Evolutionary conservation across 2,113 vertebrate species (phyloP).

Genomic region (Heterochromis multidens): DNA sequence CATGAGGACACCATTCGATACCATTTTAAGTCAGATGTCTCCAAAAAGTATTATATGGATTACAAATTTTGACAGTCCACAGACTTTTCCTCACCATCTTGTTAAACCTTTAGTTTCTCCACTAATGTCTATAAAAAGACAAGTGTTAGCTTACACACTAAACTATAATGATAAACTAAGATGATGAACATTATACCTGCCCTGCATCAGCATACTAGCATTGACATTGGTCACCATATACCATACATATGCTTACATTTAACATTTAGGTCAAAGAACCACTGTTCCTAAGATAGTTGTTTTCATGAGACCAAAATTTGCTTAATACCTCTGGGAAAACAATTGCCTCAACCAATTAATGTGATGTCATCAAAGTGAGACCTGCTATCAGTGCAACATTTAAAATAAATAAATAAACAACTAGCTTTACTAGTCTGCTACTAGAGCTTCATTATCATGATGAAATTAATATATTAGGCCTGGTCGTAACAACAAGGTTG

Average conservation of each 20-base stretch:
- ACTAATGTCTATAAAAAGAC: fast-evolving
- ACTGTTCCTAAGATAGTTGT: background rate
- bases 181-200: background rate
- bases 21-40: background rate
- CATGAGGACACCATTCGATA: background rate
- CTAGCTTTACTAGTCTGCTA: background rate
- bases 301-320: background rate
- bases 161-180: background rate
- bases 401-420: background rate
- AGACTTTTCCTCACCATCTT: background rate
- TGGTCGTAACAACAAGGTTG: background rate
- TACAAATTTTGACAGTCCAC: background rate
- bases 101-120: background rate
- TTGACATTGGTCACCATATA: background rate
- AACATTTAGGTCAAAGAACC: background rate
- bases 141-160: background rate
- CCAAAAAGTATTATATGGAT: background rate
- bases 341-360: background rate
- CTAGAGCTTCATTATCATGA: background rate
- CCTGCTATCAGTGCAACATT: background rate
- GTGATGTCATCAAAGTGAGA: background rate
- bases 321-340: background rate
- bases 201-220: background rate
- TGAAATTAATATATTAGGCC: background rate
- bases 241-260: background rate